Evolutionary conservation across 2,797 vertebrate species (phyloP).

Genomic region (Labroides dimidiatus): DNA sequence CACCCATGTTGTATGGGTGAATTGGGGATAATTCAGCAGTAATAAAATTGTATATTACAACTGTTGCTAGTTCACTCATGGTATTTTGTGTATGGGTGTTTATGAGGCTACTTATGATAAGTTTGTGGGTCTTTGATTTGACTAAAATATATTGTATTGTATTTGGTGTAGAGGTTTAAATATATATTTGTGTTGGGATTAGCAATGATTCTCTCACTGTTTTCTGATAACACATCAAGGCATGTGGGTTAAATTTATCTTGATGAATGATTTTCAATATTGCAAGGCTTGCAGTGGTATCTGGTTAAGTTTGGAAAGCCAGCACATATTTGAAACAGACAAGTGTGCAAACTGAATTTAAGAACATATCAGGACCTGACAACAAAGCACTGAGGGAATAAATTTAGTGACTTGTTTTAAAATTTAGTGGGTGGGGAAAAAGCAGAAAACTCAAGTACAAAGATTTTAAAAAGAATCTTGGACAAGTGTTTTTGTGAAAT

Average conservation of each 20-base stretch:
- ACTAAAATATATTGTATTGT: no score
- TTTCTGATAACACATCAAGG: neutral
- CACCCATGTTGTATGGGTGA: no score
- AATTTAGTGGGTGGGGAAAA: neutral
- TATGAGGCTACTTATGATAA: neutral
- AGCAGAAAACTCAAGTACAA: no score
- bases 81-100: slow-evolving; percentile 1
- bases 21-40: slow-evolving; percentile 18
- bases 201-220: neutral
- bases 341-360: neutral
- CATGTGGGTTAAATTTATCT: slow-evolving; percentile 8
- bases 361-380: neutral
- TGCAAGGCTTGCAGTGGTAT: no score
- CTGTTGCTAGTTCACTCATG: slow-evolving; percentile 12
- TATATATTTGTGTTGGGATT: slow-evolving; percentile 4
- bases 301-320: neutral
- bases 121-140: slow-evolving; percentile 6
- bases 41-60: slow-evolving; percentile 25
- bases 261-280: no score
- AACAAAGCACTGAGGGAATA: neutral
- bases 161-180: slow-evolving; percentile 4
- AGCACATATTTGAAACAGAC: neutral
- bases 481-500: no score
- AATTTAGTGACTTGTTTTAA: neutral
- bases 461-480: no score